Base-by-base conservation (phyloP, 1,140 invertebrate genomes). In the Myzus persicae region DNA sequence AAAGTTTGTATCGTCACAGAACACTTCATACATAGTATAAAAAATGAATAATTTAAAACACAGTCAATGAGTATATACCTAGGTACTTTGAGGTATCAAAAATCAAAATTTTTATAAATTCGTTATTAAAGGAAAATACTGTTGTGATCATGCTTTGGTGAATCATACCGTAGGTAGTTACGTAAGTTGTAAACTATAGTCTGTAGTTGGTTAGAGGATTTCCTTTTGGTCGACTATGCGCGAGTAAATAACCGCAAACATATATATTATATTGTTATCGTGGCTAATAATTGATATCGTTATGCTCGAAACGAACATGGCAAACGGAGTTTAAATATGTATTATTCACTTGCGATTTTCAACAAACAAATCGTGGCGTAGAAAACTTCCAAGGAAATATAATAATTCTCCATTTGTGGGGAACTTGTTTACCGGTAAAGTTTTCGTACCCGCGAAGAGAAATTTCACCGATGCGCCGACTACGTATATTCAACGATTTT, bases 301-400 rank as follows among this genome's bases (percentile, higher is more conserved):
- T 76, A n/a, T n/a, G 59, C 31, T 76, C 14, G 14, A 76, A 76
- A 76, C 59, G 59, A 76, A n/a, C 31, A 76, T 76, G 14, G 59
- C n/a, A 36, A 67, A 76, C 31, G 59, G 31, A 76, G 31, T 76
- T 76, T 76, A 76, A 76, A 76, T 76, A 76, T 76, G n/a, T 76
- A 76, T 76, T 76, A 76, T 76, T 76, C 59, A 76, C 59, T 76
- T 76, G n/a, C 14, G n/a, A 76, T 76, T 76, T n/a, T 76, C 31
- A 36, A 14, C 14, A 76, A 76, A 76, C 31, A 76, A 76, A n/a
- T 76, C 31, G 59, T 5, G 59, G 59, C 6, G 59, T 76, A 76
- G 59, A 76, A 76, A 76, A 76, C 59, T 76, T 76, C 59, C 4
- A 0, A 14, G 18, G 59, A 76, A 59, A 76, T 76, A 76, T 84